phyloP scores from a whole-genome alignment of 2,113 vertebrate species.

The Odontophorus gujanensis region DNA sequence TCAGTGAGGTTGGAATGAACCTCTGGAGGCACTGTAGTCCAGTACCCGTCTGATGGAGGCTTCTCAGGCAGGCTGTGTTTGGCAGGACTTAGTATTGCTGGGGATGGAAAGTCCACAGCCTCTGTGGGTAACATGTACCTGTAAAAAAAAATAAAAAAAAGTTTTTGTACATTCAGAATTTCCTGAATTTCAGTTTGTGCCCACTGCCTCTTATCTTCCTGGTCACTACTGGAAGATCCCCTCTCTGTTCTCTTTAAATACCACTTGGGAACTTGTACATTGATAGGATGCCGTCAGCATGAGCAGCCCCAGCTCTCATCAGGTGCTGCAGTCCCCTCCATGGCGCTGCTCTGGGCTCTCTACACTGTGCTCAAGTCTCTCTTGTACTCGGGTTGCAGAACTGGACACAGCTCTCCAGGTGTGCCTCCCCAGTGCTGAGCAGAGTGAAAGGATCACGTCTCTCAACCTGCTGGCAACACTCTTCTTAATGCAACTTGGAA shows the following conservation, averaged over 20 bases:
- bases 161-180: not conserved
- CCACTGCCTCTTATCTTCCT: not conserved
- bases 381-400: not conserved
- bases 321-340: not conserved
- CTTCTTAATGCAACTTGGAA: not conserved
- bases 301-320: not conserved
- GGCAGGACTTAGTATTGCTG: not conserved
- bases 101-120: not conserved
- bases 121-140: not conserved
- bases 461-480: not conserved
- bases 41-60: not conserved
- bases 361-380: not conserved
- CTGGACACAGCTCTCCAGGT: not conserved
- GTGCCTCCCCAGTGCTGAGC: not conserved
- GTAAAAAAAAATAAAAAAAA: not conserved
- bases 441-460: not conserved
- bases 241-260: not conserved
- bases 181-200: not conserved
- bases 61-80: not conserved
- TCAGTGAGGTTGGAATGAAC: not conserved
- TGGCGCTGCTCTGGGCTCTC: not conserved
- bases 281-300: not conserved
- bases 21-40: not conserved
- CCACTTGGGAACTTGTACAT: rapidly evolving
- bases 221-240: not conserved